Conservation (phyloP, 2,797 vertebrate genomes). For the Centropyge bicolor region DNA sequence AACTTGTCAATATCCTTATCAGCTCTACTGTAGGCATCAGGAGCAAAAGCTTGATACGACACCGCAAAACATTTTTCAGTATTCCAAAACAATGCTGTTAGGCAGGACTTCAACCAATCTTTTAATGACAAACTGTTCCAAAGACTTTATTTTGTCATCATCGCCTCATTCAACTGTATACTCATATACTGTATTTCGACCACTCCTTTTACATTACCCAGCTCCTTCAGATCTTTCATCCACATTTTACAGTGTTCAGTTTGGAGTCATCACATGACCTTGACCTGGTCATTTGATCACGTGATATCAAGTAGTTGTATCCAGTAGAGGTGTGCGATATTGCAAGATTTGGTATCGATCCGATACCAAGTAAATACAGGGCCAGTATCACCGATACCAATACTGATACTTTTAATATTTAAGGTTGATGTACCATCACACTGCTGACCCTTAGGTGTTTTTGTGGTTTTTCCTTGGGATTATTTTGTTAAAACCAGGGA, state of each 20-base stretch:
- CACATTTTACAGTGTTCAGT: not conserved
- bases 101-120: not conserved
- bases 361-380: no score
- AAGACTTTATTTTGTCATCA: not conserved
- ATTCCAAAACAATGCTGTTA: not conserved
- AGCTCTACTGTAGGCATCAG: not conserved
- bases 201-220: not conserved
- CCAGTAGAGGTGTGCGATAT: no score
- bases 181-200: not conserved
- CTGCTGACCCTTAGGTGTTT: no score
- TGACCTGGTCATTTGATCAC: not conserved
- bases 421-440: no score
- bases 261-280: not conserved
- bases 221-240: not conserved
- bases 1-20: not conserved
- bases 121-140: constrained; percentile 1
- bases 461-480: no score
- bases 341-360: no score
- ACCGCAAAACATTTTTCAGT: not conserved
- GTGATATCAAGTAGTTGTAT: not conserved
- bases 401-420: no score
- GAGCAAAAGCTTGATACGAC: not conserved
- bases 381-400: no score
- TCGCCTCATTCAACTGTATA: not conserved
- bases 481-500: no score